Conservation (phyloP, 2,797 vertebrate species). For the Syngnathus acus region DNA sequence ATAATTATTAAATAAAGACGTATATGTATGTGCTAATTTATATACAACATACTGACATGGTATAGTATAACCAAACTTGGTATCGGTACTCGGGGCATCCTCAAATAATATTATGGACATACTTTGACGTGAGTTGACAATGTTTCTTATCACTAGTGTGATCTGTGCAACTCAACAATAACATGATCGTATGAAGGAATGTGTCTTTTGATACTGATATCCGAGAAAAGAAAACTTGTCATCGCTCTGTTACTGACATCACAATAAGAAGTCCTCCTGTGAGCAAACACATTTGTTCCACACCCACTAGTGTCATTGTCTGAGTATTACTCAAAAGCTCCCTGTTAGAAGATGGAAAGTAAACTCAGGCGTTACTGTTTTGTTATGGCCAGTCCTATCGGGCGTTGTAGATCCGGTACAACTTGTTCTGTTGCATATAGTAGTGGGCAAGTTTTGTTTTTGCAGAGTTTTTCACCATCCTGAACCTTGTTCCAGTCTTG, state of each 20-base stretch:
- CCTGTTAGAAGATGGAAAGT: background rate
- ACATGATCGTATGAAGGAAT: background rate
- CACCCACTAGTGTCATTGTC: background rate
- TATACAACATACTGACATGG: too few relatives aligned
- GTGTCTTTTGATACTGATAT: background rate
- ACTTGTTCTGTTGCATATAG: conserved; percentile 1
- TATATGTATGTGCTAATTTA: too few relatives aligned
- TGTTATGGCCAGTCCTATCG: background rate
- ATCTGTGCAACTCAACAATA: background rate
- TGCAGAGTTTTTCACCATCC: background rate
- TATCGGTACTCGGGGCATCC: too few relatives aligned
- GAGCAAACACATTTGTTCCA: background rate
- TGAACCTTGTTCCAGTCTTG: background rate
- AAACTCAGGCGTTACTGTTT: background rate
- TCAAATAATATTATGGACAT: too few relatives aligned
- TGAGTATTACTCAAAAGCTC: background rate
- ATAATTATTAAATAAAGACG: too few relatives aligned
- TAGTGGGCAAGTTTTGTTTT: background rate
- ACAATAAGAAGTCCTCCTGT: background rate
- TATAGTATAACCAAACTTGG: too few relatives aligned
- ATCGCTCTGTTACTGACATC: background rate
- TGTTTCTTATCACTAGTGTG: too few relatives aligned
- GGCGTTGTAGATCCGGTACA: background rate
- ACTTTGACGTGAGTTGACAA: too few relatives aligned
- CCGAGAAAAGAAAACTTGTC: background rate